phyloP scores from a whole-genome alignment of 2,797 vertebrate species.

The Ataeniobius toweri region DNA sequence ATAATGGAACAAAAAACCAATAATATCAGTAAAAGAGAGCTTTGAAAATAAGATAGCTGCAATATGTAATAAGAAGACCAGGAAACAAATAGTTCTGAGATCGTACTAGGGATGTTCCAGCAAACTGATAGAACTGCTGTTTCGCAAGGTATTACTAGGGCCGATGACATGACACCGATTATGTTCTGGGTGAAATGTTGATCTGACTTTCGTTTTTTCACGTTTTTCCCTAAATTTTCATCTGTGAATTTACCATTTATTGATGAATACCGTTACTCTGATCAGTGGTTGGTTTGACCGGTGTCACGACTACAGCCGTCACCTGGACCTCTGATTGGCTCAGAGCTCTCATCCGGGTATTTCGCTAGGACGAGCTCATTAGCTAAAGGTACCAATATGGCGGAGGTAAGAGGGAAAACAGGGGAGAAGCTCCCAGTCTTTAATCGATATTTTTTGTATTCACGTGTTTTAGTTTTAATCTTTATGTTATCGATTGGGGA shows the following conservation, averaged over 20 bases:
- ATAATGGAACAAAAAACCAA: neutral
- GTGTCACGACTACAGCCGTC: constrained; percentile 69
- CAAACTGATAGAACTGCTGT: neutral
- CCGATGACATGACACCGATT: neutral
- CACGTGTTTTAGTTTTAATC: constrained; percentile 37
- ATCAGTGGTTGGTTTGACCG: constrained; percentile 59
- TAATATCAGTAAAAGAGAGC: neutral
- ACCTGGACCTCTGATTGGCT: constrained; percentile 85
- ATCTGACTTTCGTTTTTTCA: neutral
- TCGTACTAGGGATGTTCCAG: constrained; percentile 16
- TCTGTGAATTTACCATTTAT: constrained; percentile 3
- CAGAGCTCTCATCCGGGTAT: constrained; percentile 89
- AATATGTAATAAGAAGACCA: constrained; percentile 1
- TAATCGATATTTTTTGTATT: constrained; percentile 75
- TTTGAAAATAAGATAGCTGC: neutral
- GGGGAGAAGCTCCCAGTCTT: constrained; percentile 84
- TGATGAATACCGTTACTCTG: constrained; percentile 31
- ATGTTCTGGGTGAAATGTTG: neutral
- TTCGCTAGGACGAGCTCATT: constrained; percentile 85
- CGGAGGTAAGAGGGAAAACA: constrained; percentile 97
- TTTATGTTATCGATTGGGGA: constrained; percentile 62
- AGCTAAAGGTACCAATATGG: constrained; percentile 97
- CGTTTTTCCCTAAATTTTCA: neutral
- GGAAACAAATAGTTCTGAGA: constrained; percentile 16
- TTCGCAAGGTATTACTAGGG: neutral